Base-by-base conservation (phyloP, 2,797 vertebrate species). In the Eidolon dupreanum region DNA sequence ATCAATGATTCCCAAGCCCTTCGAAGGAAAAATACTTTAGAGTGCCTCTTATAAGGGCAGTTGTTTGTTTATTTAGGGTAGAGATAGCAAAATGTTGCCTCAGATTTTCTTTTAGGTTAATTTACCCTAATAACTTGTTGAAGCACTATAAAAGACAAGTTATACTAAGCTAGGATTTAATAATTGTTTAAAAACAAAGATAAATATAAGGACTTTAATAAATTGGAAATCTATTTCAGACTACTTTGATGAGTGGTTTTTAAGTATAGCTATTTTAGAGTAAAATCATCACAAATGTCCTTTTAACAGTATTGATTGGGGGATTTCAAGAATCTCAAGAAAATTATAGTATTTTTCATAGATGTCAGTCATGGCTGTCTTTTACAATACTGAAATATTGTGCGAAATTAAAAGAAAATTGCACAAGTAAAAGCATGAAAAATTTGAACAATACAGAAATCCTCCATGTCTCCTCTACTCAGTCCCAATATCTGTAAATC, bases 21-120 rank as follows among this genome's bases (percentile, higher is more conserved):
- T 93, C 68, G 66, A 84, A 43, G 17, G 53, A 59, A 79, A 87
- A 82, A 61, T 66, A 79, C 2, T 15, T 86, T 55, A 28, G 46
- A 8, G 26, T 82, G 15, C 19, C 9, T 87, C 38, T 65, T 31
- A 57, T 0, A 61, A 55, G 8, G 36, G 31, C 65, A 70, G 0
- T 93, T 5, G 28, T 41, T 73, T 71, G 57, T 43, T 86, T 71
- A 70, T 82, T 92, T 92, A 95, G 43, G 38, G 33, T n/a, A 84
- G 20, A 81, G 73, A 43, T 63, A 78, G 11, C 38, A 85, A 79
- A 78, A 73, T 79, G 43, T 77, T 74, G 22, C 46, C 28, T 95
- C 51, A 83, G 51, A 68, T 53, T 61, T 91, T 90, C n/a, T 46
- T 33, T 73, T 61, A 51, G 17, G 33, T 73, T 73, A 26, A 31